Percentiles rank a stretch among this genome's conserved stretches.
Evolutionary conservation across 2,797 vertebrate species (phyloP).

Genomic region (Sphaeramia orbicularis): DNA sequence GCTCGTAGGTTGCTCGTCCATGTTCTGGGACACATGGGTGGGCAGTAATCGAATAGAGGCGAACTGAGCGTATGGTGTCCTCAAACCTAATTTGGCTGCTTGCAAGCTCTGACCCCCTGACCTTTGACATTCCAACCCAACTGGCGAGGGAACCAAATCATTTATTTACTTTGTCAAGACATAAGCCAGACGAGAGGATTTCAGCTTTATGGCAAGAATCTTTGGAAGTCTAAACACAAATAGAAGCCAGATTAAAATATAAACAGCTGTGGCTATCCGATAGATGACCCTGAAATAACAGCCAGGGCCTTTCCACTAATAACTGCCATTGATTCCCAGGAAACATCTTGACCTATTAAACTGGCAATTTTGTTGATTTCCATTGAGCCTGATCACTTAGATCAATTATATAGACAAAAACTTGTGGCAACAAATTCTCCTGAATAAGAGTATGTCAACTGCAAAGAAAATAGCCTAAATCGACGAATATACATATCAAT

Average conservation of each 20-base stretch:
- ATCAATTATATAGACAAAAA: slow-evolving; percentile 76
- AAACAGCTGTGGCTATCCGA: slow-evolving; percentile 53
- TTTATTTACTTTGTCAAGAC: slow-evolving; percentile 83
- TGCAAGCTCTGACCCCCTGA: slow-evolving; percentile 75
- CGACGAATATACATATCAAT: slow-evolving; percentile 71
- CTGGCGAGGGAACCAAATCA: slow-evolving; percentile 68
- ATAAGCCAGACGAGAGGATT: slow-evolving; percentile 75
- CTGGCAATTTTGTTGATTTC: slow-evolving; percentile 56
- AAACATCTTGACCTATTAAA: slow-evolving; percentile 63
- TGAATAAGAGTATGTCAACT: slow-evolving; percentile 55
- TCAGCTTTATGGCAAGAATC: slow-evolving; percentile 59
- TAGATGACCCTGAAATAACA: slow-evolving; percentile 47
- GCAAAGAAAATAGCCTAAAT: slow-evolving; percentile 19
- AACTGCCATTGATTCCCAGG: slow-evolving; percentile 61
- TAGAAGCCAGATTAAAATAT: slow-evolving; percentile 69
- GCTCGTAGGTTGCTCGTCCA: slow-evolving; percentile 39
- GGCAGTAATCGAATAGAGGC: slow-evolving; percentile 79
- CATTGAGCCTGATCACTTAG: slow-evolving; percentile 56
- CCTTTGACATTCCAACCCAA: slow-evolving; percentile 81
- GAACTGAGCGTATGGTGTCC: slow-evolving; percentile 71
- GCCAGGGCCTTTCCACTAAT: slow-evolving; percentile 35
- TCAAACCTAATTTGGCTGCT: slow-evolving; percentile 83
- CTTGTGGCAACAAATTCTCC: slow-evolving; percentile 43
- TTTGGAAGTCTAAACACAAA: slow-evolving; percentile 74
- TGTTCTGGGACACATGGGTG: slow-evolving; percentile 63